Conservation (phyloP, 2,113 vertebrate genomes). For the Thamnophis sirtalis region DNA sequence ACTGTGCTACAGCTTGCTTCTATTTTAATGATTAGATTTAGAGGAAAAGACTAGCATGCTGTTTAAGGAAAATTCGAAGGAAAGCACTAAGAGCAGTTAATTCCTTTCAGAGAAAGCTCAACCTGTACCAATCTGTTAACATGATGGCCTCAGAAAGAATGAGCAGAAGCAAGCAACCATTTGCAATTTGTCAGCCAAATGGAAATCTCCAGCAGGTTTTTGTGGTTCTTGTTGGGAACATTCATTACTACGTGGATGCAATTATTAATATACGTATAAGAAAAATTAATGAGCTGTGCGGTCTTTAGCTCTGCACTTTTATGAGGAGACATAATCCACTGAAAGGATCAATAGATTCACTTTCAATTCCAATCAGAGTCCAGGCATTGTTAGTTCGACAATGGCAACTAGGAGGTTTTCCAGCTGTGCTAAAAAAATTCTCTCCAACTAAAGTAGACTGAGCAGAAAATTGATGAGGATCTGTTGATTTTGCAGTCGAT, state of each 20-base stretch:
- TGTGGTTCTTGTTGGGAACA: background rate
- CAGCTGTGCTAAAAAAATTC: background rate
- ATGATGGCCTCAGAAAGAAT: background rate
- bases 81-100: background rate
- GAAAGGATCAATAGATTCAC: background rate
- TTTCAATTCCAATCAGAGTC: background rate
- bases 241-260: background rate
- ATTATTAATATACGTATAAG: background rate
- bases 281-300: background rate
- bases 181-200: background rate
- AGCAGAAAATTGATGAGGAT: background rate
- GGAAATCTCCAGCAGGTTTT: background rate
- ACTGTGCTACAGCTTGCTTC: background rate
- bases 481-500: background rate
- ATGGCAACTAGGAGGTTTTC: background rate
- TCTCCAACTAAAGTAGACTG: background rate
- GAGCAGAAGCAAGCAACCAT: background rate
- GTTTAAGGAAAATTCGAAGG: background rate
- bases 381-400: background rate
- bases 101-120: background rate
- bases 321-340: background rate
- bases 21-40: background rate
- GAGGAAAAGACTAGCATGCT: background rate
- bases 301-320: background rate
- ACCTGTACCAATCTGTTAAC: background rate